phyloP scores from a whole-genome alignment of 2,888 invertebrate genomes.

The Epinotia brunnichana region DNA sequence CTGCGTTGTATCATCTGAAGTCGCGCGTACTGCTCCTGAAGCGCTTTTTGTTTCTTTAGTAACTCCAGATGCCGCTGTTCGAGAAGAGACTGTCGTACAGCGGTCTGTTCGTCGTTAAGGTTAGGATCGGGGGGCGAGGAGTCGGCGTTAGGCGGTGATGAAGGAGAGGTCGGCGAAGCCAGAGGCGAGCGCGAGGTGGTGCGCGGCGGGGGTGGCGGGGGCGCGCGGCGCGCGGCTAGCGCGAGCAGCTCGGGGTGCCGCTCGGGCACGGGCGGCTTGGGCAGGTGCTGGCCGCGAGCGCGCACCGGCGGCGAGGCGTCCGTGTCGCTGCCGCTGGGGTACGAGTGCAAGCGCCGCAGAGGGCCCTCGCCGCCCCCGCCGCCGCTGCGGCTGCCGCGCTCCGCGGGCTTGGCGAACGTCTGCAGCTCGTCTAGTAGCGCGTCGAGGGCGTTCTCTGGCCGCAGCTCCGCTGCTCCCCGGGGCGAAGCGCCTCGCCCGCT shows the following conservation, averaged over 20 bases:
- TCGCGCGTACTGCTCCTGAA: slow-evolving; percentile 96
- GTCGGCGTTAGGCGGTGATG: slow-evolving; percentile 84
- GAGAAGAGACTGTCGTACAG: slow-evolving; percentile 87
- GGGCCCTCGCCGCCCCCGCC: slow-evolving; percentile 80
- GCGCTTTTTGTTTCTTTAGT: slow-evolving; percentile 92
- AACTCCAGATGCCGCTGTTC: slow-evolving; percentile 95
- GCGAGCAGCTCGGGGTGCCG: slow-evolving; percentile 90
- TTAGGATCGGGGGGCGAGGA: slow-evolving; percentile 54
- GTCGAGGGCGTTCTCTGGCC: slow-evolving; percentile 98
- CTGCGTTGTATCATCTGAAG: slow-evolving; percentile 94
- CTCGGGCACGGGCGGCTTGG: slow-evolving; percentile 92
- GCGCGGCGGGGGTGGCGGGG: slow-evolving; percentile 96
- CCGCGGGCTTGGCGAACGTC: slow-evolving; percentile 90
- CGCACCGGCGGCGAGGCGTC: slow-evolving; percentile 90
- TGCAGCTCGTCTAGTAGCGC: slow-evolving; percentile 97
- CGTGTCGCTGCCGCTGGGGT: slow-evolving; percentile 93
- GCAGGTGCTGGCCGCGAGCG: slow-evolving; percentile 82
- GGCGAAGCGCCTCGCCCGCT: slow-evolving; percentile 64
- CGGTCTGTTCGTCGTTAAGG: slow-evolving; percentile 59
- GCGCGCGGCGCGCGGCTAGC: slow-evolving; percentile 88
- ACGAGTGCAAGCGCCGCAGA: slow-evolving; percentile 90
- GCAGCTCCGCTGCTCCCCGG: slow-evolving; percentile 71
- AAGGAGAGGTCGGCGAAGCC: slow-evolving; percentile 91
- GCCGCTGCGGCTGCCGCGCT: slow-evolving; percentile 81
- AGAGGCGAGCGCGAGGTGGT: slow-evolving; percentile 94